Evolutionary conservation across 53 echinoderm and acorn worm genomes (phyloP), one percentile per base, ranked within the genome.

Genomic region (Echinarachnius parma): DNA sequence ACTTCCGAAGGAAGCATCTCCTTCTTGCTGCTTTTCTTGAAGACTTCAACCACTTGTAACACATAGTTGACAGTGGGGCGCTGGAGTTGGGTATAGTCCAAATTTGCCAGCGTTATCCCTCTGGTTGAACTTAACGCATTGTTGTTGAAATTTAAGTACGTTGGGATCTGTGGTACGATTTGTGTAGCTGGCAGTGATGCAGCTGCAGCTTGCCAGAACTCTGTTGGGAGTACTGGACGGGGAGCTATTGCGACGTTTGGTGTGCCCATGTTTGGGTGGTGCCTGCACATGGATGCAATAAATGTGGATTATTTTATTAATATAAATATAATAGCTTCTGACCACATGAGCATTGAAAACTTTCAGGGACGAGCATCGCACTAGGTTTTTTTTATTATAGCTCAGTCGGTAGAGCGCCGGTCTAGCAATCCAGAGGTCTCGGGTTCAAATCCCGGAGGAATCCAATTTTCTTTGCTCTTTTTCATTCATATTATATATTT

Each of bases 1-100:
- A 93, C 83, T 55, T 93, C 81, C 22, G 82, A 93, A 13, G 93
- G 93, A 46, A 86, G 86, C 93, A 93, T 93, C 77, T 93, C 93
- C 34, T 33, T 82, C 83, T 82, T 82, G 31, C 36, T 37, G 16
- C 80, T 79, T 13, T 33, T 32, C 28, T 76, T 79, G 49, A 82
- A 89, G 28, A 76, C 81, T 56, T 86, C 77, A 31, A 80, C 59
- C 34, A 89, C 82, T 66, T 93, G 93, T 47, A 89, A 83, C 26
- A 93, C 80, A 22, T 89, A 80, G 20, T 86, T 86, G 45, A 87
- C 76, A 3, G 78, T 67, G 35, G 91, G 91, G 2, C 70, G 53
- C 21, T 32, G 54, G 11, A 69, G 13, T 30, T 29, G 70, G 54
- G 22, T 2, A 21, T 33, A 53, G 2, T 52, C 70, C 22, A 53